Base-by-base conservation (phyloP, 2,113 vertebrate species). In the Epinephelus lanceolatus region DNA sequence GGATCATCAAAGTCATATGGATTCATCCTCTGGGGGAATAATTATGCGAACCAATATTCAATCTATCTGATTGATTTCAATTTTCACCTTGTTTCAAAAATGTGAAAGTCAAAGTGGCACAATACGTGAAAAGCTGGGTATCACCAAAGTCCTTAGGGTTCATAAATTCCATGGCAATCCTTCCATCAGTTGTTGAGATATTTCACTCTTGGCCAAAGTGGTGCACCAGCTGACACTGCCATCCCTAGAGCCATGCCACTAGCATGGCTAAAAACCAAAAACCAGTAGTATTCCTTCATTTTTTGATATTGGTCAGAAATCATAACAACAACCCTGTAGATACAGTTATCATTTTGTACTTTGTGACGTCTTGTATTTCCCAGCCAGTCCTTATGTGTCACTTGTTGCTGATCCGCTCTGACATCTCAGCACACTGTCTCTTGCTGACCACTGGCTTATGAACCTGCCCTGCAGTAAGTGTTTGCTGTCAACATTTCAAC, bases 401-500 rank as follows among this genome's bases (percentile, higher is more conserved):
- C 65, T 56, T 56, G 69, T 37, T 18, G 14, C 66, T 80, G 56
- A 76, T 79, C 51, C 30, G 27, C 61, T 76, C 53, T 76, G 78
- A 78, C 73, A 79, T 71, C 47, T 75, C 37, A 4, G 27, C 49
- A 69, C 30, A 45, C 82, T 63, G 30, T 80, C 76, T 78, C 80
- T 68, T 18, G 27, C 73, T 65, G 52, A 71, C 40, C 71, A 37
- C 52, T 40, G 69, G 57, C 65, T 79, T 27, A 42, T 56, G 56
- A 73, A 62, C 69, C 53, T 60, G 72, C 68, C 82, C 62, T 27
- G 60, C 37, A 53, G 78, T 69, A 51, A 78, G 69, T 72, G 61
- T 78, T 74, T 67, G 33, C 76, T 79, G 69, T 88, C 86, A 56
- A 61, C 59, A 51, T 86, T 65, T 66, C 78, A 55, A 27, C 73